These are phyloP conservation scores for Odiellus spinosus DNA, from an alignment of 2,888 invertebrate species.

Conservation along the genomic window DNA sequence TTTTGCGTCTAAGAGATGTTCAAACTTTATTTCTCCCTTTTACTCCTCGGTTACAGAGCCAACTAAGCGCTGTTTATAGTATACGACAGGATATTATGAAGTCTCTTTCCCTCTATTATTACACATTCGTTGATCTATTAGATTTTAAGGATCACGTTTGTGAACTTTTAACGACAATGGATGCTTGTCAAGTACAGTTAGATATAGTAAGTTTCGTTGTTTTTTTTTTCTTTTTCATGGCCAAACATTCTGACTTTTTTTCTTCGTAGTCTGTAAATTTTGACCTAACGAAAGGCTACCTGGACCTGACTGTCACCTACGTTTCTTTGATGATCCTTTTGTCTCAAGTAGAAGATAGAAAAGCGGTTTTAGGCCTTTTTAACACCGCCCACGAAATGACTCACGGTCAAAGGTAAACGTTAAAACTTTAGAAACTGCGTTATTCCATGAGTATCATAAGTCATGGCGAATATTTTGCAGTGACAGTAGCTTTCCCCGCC, in stretches of 20 bases:
- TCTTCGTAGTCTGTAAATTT: conserved; percentile 59
- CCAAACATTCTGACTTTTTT: conserved; percentile 1
- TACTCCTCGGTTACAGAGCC: conserved; percentile 36
- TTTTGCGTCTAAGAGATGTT: conserved; percentile 5
- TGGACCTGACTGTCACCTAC: conserved; percentile 86
- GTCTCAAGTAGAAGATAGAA: conserved; percentile 94
- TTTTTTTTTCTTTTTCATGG: conserved; percentile 4
- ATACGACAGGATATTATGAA: conserved; percentile 90
- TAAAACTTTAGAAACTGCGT: too few relatives aligned
- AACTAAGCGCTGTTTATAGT: conserved; percentile 52
- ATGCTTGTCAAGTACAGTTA: conserved; percentile 83
- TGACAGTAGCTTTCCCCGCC: conserved; percentile 79
- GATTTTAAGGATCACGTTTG: conserved; percentile 65
- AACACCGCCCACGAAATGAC: conserved; percentile 96
- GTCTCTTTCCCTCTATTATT: conserved; percentile 89
- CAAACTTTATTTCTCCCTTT: neutral
- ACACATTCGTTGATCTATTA: conserved; percentile 94
- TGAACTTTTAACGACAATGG: conserved; percentile 64
- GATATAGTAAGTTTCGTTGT: conserved; percentile 54
- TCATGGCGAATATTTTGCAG: conserved; percentile 29
- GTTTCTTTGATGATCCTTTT: conserved; percentile 89
- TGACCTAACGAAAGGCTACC: conserved; percentile 85
- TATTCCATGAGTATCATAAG: too few relatives aligned
- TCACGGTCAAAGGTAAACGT: conserved; percentile 56
- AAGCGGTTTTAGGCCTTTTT: conserved; percentile 88